A percentile compares a stretch with the other conserved stretches of the same genome.
These are phyloP conservation scores for Sciurus vulgaris DNA, from an alignment of 2,797 vertebrate species.

Conservation along the genomic window DNA sequence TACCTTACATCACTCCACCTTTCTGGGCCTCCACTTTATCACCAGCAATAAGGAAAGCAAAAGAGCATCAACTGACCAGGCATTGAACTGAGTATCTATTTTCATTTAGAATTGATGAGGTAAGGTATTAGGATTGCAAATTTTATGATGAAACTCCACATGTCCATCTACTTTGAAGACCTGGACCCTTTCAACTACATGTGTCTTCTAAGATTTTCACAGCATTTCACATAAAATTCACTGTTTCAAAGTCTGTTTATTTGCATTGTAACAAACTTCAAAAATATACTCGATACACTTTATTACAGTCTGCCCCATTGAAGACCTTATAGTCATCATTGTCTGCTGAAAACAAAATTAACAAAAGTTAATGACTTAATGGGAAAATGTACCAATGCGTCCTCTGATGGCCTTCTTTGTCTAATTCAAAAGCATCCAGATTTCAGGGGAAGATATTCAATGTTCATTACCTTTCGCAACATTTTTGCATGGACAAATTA, in stretches of 20 bases:
- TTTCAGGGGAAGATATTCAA: not conserved
- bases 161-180: not conserved
- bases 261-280: not conserved
- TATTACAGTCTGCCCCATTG: not conserved
- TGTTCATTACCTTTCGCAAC: not conserved
- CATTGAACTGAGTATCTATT: too few relatives aligned
- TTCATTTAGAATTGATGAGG: not conserved
- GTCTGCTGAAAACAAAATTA: not conserved
- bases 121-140: not conserved
- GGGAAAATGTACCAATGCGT: not conserved
- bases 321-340: not conserved
- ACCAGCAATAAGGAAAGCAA: not conserved
- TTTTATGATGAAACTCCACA: not conserved
- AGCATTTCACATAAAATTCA: constrained; percentile 55
- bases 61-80: not conserved
- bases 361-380: not conserved
- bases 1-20: not conserved
- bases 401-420: not conserved
- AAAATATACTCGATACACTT: not conserved
- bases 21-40: not conserved
- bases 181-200: not conserved
- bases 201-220: constrained; percentile 16
- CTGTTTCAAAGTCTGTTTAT: not conserved
- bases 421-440: constrained; percentile 5
- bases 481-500: not conserved